Conservation (phyloP, 1,140 invertebrate species). For the Drosophila kurseongensis region DNA sequence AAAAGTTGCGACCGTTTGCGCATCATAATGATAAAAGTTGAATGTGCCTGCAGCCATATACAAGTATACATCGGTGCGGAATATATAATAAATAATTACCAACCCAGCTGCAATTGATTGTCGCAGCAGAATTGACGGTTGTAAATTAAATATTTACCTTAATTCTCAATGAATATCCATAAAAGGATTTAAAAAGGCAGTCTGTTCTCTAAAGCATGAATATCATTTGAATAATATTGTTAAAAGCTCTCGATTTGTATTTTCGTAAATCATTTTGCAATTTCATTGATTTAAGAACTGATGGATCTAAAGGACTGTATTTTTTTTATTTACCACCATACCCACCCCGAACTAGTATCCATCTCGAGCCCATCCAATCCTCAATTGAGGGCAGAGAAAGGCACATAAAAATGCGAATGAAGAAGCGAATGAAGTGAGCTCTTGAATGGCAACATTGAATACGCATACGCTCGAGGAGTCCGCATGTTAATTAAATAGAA, state of each 20-base stretch:
- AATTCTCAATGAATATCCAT: constrained; percentile 10
- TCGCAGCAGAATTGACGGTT: constrained; percentile 19
- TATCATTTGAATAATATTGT: too few species aligned
- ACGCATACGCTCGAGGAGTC: constrained; percentile 55
- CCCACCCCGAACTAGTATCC: background rate
- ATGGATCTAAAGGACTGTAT: too few species aligned
- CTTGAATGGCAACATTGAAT: constrained; percentile 70
- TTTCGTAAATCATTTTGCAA: too few species aligned
- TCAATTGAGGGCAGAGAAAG: constrained; percentile 16
- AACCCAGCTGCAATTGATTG: constrained; percentile 42
- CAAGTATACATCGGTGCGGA: constrained; percentile 4
- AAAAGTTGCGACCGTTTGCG: constrained; percentile 77
- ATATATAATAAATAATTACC: constrained; percentile 39
- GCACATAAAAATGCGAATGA: constrained; percentile 37
- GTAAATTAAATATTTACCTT: background rate
- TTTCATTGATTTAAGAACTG: too few species aligned
- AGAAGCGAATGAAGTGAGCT: constrained; percentile 29
- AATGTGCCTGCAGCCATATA: constrained; percentile 41
- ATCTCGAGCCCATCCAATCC: background rate
- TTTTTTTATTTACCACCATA: background rate
- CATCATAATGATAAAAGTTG: constrained; percentile 82
- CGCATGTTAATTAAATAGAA: constrained; percentile 81
- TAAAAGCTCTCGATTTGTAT: too few species aligned
- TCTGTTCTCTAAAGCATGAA: too few species aligned
- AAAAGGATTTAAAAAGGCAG: too few species aligned